Evolutionary conservation across 2,888 invertebrate genomes (phyloP).

Genomic region (Plagodis pulveraria): DNA sequence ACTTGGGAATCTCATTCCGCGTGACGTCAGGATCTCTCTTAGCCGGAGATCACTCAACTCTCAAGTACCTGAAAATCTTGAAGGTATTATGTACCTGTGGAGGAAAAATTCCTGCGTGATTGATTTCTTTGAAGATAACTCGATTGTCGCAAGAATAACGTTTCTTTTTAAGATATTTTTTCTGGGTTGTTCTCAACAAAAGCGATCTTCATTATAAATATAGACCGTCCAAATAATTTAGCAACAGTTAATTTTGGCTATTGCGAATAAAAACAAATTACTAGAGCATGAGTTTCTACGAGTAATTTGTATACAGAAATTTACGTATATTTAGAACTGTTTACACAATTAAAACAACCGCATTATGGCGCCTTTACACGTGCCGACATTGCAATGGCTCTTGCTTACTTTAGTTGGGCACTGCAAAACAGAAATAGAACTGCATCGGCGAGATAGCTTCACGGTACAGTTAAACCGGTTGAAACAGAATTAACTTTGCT

Average conservation of each 20-base stretch:
- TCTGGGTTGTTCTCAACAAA: too few species aligned
- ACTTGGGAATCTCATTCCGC: background rate
- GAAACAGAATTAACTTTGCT: too few species aligned
- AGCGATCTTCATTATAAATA: too few species aligned
- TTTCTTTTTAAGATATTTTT: too few species aligned
- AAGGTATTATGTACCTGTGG: background rate
- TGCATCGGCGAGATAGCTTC: background rate
- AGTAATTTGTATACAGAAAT: too few species aligned
- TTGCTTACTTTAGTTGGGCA: background rate
- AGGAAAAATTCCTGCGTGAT: background rate
- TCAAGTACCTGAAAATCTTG: constrained; percentile 1
- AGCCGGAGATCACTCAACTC: constrained; percentile 7
- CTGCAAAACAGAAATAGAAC: background rate
- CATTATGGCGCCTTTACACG: constrained; percentile 1
- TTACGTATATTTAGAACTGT: constrained; percentile 6
- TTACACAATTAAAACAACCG: constrained; percentile 17
- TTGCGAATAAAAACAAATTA: too few species aligned
- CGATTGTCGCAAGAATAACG: background rate
- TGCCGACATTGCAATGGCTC: constrained; percentile 8
- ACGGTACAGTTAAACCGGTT: too few species aligned
- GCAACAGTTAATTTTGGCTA: too few species aligned
- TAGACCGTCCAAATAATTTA: too few species aligned
- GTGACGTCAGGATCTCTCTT: constrained; percentile 7
- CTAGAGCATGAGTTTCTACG: too few species aligned
- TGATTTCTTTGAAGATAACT: constrained; percentile 1